A percentile compares a stretch with the other conserved stretches of the same genome.
These are phyloP conservation scores for Pseudochirops corinnae DNA, from an alignment of 2,797 vertebrate genomes.

Conservation along the genomic window DNA sequence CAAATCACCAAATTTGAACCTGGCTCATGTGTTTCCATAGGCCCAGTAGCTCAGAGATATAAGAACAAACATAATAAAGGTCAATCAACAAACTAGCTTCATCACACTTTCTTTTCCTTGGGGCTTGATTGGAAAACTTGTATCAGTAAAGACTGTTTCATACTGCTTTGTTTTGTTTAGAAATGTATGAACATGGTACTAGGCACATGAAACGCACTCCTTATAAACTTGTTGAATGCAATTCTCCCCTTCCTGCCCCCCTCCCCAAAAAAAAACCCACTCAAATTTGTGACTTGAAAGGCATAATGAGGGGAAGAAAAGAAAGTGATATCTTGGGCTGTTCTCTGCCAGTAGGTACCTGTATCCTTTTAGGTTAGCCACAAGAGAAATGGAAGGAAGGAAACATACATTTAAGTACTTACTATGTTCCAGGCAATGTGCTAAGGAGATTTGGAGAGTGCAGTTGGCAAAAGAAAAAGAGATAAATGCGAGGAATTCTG, in stretches of 20 bases:
- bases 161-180: neutral
- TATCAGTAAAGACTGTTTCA: slow-evolving; percentile 22
- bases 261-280: neutral
- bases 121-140: slow-evolving; percentile 50
- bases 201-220: neutral
- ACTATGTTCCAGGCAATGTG: neutral
- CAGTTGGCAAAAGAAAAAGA: slow-evolving; percentile 23
- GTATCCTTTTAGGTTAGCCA: slow-evolving; percentile 43
- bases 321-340: slow-evolving; percentile 1
- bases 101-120: neutral
- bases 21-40: slow-evolving; percentile 28
- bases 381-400: slow-evolving; percentile 24
- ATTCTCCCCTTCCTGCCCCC: neutral
- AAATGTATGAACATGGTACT: neutral
- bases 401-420: neutral
- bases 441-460: slow-evolving; percentile 3
- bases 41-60: slow-evolving; percentile 5
- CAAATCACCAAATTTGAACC: neutral
- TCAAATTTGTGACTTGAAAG: slow-evolving; percentile 8
- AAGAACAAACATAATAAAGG: slow-evolving; percentile 21
- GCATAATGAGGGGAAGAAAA: neutral
- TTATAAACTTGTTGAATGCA: slow-evolving; percentile 50
- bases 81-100: neutral
- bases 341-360: slow-evolving; percentile 40
- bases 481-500: slow-evolving; percentile 7